These are phyloP conservation scores for Scotopteryx bipunctaria DNA, from an alignment of 2,888 invertebrate genomes.

Conservation along the genomic window DNA sequence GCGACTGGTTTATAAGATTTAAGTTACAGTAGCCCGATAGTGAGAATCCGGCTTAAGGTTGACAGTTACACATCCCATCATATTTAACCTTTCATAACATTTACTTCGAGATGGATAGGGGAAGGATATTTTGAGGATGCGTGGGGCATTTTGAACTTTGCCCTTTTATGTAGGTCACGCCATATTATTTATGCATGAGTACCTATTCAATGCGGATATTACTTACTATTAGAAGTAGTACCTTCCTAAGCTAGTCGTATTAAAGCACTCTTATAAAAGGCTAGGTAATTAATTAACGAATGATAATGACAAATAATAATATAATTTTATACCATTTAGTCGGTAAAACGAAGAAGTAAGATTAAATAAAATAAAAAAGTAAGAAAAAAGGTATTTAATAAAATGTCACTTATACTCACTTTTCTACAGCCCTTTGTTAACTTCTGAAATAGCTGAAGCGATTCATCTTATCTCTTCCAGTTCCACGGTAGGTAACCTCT, in stretches of 20 bases:
- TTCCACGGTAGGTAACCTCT: slow-evolving; percentile 38
- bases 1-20: too few relatives aligned
- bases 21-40: too few relatives aligned
- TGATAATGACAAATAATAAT: too few relatives aligned
- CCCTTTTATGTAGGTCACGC: background rate
- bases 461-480: slow-evolving; percentile 43
- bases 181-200: too few relatives aligned
- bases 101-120: background rate
- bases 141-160: too few relatives aligned
- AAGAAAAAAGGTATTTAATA: background rate
- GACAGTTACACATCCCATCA: slow-evolving; percentile 17
- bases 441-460: slow-evolving; percentile 29
- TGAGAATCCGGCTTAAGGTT: too few relatives aligned
- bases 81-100: slow-evolving; percentile 20
- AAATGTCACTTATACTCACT: slow-evolving; percentile 10
- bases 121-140: background rate
- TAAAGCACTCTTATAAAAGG: too few relatives aligned
- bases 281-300: too few relatives aligned
- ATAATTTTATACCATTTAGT: background rate
- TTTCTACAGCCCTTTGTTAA: slow-evolving; percentile 27
- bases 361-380: slow-evolving; percentile 1
- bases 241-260: too few relatives aligned
- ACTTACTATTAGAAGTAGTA: too few relatives aligned
- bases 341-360: background rate
- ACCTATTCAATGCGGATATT: too few relatives aligned